Percentiles rank a stretch among this genome's conserved stretches.
These are phyloP conservation scores for Grammomys surdaster DNA, from an alignment of 2,113 vertebrate species.

Conservation along the genomic window DNA sequence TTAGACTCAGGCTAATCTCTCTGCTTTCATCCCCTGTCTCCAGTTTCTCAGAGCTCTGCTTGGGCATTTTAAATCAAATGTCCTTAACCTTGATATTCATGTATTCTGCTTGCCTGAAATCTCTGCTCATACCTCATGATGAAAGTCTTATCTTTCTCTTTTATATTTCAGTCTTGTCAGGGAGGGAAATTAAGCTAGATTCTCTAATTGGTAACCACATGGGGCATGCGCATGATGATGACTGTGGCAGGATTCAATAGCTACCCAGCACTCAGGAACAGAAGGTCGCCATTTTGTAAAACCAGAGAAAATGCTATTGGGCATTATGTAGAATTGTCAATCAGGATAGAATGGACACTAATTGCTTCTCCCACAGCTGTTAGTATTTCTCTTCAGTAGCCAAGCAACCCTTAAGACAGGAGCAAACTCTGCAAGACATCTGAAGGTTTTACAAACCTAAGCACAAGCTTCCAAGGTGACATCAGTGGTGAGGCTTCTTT, in stretches of 20 bases:
- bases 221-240: constrained; percentile 69
- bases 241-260: constrained; percentile 65
- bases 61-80: constrained; percentile 78
- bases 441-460: constrained; percentile 67
- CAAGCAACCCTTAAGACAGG: constrained; percentile 77
- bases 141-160: constrained; percentile 83
- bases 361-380: constrained; percentile 83
- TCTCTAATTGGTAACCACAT: constrained; percentile 80
- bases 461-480: constrained; percentile 62
- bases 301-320: constrained; percentile 77
- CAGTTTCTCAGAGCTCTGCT: constrained; percentile 71
- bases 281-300: constrained; percentile 83
- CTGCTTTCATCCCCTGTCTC: constrained; percentile 64
- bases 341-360: constrained; percentile 83
- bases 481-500: constrained; percentile 32
- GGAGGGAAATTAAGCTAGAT: constrained; percentile 77
- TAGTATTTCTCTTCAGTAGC: constrained; percentile 76
- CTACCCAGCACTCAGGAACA: constrained; percentile 63
- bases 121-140: constrained; percentile 74
- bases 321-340: constrained; percentile 80
- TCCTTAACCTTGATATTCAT: constrained; percentile 84
- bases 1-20: constrained; percentile 61
- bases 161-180: constrained; percentile 72
- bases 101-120: constrained; percentile 76
- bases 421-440: constrained; percentile 70